Conservation (phyloP, 2,797 vertebrate species). For the Atherinosoma microstoma region DNA sequence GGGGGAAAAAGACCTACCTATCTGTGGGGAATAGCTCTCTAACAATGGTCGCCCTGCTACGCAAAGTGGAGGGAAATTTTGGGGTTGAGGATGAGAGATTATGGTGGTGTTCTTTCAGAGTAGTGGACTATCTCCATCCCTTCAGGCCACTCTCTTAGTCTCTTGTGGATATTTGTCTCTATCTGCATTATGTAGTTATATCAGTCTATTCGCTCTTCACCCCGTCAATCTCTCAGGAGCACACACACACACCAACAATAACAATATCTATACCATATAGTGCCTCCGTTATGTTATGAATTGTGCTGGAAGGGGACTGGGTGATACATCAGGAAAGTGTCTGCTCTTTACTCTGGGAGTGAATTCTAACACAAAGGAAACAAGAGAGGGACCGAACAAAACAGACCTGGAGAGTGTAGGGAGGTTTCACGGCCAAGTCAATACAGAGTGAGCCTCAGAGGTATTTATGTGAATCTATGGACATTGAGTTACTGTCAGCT, state of each 20-base stretch:
- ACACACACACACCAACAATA: constrained; percentile 36
- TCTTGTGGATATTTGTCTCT: constrained; percentile 53
- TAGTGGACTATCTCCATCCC: constrained; percentile 57
- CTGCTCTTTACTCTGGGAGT: constrained; percentile 34
- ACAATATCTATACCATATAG: constrained; percentile 43
- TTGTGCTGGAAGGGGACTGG: constrained; percentile 48
- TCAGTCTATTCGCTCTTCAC: constrained; percentile 33
- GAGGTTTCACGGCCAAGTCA: constrained; percentile 62
- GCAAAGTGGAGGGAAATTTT: constrained; percentile 42
- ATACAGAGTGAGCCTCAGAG: constrained; percentile 74
- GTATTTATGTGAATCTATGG: constrained; percentile 71
- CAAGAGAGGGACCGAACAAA: constrained; percentile 40
- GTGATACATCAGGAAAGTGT: constrained; percentile 52
- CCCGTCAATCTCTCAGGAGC: constrained; percentile 5
- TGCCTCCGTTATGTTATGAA: constrained; percentile 59
- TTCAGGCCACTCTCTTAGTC: constrained; percentile 23
- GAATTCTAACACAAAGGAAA: constrained; percentile 60
- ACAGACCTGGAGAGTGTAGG: constrained; percentile 34
- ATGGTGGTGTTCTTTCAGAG: constrained; percentile 55
- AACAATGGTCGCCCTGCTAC: constrained; percentile 57
- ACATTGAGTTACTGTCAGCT: constrained; percentile 68
- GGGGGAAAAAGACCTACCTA: constrained; percentile 61
- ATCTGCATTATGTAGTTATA: constrained; percentile 53
- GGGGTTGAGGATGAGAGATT: constrained; percentile 43
- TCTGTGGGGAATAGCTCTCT: constrained; percentile 66